Evolutionary conservation across 2,113 vertebrate genomes (phyloP).

Genomic region (Calcarius ornatus): DNA sequence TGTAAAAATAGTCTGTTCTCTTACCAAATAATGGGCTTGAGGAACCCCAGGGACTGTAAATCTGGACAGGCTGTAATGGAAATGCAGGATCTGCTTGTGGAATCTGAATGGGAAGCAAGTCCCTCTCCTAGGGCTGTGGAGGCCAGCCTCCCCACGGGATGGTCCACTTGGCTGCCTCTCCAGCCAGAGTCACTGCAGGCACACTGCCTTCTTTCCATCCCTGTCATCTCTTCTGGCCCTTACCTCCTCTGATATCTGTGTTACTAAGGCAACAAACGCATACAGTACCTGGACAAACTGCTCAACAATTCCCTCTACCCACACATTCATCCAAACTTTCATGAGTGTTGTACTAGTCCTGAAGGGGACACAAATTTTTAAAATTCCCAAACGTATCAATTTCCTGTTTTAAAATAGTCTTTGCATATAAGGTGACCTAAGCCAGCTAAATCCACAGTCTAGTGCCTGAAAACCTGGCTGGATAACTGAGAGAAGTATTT

Average conservation of each 20-base stretch:
- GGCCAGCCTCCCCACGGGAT: accelerated
- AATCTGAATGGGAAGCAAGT: neutral
- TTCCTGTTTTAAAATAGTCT: neutral
- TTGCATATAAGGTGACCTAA: neutral
- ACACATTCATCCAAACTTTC: neutral
- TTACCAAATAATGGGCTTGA: neutral
- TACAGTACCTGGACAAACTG: neutral
- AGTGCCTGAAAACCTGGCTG: neutral
- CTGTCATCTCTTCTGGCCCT: neutral
- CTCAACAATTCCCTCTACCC: neutral
- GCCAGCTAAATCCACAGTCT: neutral
- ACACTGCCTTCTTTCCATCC: neutral
- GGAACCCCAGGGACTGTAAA: conserved; percentile 33
- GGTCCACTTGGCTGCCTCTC: neutral
- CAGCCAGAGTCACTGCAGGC: neutral
- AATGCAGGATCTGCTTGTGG: neutral
- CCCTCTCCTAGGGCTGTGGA: neutral
- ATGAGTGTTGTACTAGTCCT: neutral
- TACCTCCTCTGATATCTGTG: neutral
- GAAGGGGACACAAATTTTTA: neutral
- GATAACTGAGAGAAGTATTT: neutral
- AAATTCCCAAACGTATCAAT: neutral
- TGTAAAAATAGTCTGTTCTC: conserved; percentile 23
- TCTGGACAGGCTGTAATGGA: neutral
- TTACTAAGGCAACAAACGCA: neutral